Conservation (phyloP, 1,140 invertebrate genomes). For the Anadara kagoshimensis region DNA sequence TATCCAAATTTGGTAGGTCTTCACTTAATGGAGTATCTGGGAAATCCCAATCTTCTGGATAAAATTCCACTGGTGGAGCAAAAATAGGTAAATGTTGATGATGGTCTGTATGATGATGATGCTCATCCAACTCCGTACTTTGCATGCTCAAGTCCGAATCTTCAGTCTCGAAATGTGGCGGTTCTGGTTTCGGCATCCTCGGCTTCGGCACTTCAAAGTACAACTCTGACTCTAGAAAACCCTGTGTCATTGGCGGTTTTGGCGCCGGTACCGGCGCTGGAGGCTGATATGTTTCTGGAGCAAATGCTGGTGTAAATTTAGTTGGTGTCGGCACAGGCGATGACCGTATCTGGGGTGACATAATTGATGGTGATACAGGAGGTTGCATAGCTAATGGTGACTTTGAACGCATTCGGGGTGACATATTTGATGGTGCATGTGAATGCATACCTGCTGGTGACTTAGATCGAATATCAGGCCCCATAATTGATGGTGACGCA, state of each 20-base stretch:
- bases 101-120: constrained; percentile 14
- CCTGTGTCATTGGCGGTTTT: constrained; percentile 12
- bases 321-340: too few species aligned
- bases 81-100: constrained; percentile 42
- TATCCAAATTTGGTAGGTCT: constrained; percentile 16
- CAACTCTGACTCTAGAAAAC: constrained; percentile 4
- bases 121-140: constrained; percentile 16
- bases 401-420: too few species aligned
- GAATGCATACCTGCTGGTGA: too few species aligned
- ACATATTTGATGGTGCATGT: too few species aligned
- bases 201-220: constrained; percentile 18
- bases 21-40: neutral
- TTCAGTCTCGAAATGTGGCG: neutral
- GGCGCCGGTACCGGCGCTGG: constrained; percentile 5
- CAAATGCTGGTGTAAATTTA: neutral
- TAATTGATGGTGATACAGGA: too few species aligned
- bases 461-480: too few species aligned
- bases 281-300: neutral
- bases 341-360: too few species aligned
- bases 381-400: too few species aligned
- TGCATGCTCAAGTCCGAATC: constrained; percentile 1
- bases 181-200: neutral
- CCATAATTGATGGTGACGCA: too few species aligned
- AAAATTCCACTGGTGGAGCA: constrained; percentile 47
- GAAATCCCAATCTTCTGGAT: constrained; percentile 27